Base-by-base conservation (phyloP, 2,888 invertebrate species). In the Troides oblongomaculatus region DNA sequence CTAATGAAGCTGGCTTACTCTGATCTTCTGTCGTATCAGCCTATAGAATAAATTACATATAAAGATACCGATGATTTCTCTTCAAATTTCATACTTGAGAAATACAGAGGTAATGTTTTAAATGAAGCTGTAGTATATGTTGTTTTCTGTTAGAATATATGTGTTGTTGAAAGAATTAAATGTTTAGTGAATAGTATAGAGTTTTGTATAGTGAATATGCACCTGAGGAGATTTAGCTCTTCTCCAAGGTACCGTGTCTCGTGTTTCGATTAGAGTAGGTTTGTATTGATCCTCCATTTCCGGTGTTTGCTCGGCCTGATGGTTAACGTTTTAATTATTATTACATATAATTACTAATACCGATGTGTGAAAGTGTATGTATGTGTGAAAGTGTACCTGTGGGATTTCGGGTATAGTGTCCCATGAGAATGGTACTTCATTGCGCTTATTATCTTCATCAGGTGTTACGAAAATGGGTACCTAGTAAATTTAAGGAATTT, bases 341-440 rank as follows among this genome's bases (percentile, higher is more conserved):
- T 60, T 60, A 53, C 5, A n/a, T 21, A 17, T 46, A 69, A 53
- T 23, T 10, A 53, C n/a, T 53, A 53, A 6, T n/a, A n/a, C 5
- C 4, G 18, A n/a, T 5, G n/a, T 18, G 6, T n/a, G 5, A n/a
- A n/a, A n/a, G n/a, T 23, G n/a, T 25, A 17, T 43, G 39, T 60
- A 30, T 50, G 36, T 66, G 17, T 53, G 39, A 46, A 56, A 23
- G 21, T 77, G 70, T 91, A 92, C 92, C 92, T 92, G 91, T 77
- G 91, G 90, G 79, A 92, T 84, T 85, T 91, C 92, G 73, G 92
- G 91, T 79, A 92, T 92, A 61, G 84, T 83, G 73, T 91, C 80
- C 92, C 92, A 92, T 72, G 92, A 92, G 78, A 92, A 91, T 64
- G 87, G 84, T 60, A 88, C 85, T 75, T 87, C 87, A 63, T 82